A percentile compares a stretch with the other conserved stretches of the same genome.
These are phyloP conservation scores for Syngnathus rostellatus DNA, from an alignment of 2,797 vertebrate species.

Conservation along the genomic window DNA sequence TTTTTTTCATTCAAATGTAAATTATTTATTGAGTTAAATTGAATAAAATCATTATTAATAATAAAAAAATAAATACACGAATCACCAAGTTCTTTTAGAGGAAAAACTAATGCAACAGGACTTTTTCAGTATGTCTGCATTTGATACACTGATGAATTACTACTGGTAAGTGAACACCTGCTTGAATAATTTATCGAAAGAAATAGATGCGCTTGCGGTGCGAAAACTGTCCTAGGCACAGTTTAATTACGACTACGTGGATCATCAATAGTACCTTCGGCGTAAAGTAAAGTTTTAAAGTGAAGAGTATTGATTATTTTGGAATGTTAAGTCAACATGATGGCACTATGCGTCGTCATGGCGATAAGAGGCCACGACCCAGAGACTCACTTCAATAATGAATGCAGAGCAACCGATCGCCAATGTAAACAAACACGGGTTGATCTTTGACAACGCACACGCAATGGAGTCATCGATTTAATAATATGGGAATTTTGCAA, in stretches of 20 bases:
- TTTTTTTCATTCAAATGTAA: too few relatives aligned
- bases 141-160: neutral
- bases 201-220: neutral
- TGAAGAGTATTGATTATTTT: neutral
- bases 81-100: too few relatives aligned
- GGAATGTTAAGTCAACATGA: neutral
- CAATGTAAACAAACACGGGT: neutral
- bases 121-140: neutral
- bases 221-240: neutral
- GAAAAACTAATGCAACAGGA: neutral
- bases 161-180: neutral
- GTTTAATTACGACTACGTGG: neutral
- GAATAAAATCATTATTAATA: too few relatives aligned
- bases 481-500: neutral
- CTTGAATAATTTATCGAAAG: slow-evolving; percentile 1
- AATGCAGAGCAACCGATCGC: neutral
- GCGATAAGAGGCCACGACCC: neutral
- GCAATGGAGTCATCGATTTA: neutral
- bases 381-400: neutral
- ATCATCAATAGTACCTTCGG: neutral
- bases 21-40: too few relatives aligned
- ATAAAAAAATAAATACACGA: too few relatives aligned
- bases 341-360: neutral
- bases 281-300: too few relatives aligned
- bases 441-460: neutral